A percentile compares a stretch with the other conserved stretches of the same genome.
Evolutionary conservation across 2,113 vertebrate species (phyloP).

Genomic region (Asarcornis scutulata): DNA sequence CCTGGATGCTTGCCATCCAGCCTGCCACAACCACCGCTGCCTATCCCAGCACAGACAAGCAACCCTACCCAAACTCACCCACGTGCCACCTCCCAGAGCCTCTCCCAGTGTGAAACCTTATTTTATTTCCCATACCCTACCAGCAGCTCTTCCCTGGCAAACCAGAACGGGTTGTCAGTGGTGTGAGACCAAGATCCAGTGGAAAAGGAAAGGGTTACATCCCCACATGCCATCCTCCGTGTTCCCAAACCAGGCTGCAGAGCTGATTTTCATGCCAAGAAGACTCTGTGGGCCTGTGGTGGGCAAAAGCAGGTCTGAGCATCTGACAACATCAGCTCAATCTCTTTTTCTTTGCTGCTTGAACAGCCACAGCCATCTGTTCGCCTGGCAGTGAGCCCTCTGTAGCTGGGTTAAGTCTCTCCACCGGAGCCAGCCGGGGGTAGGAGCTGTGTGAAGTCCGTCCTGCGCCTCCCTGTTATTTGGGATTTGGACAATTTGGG

Average conservation of each 20-base stretch:
- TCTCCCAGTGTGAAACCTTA: neutral
- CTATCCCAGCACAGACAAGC: neutral
- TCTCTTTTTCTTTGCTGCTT: neutral
- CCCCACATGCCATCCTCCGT: rapidly evolving
- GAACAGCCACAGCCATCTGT: neutral
- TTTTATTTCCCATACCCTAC: neutral
- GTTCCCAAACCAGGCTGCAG: neutral
- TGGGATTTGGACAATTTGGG: neutral
- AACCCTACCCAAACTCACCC: neutral
- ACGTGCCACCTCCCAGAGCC: neutral
- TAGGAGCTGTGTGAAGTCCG: neutral
- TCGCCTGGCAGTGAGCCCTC: neutral
- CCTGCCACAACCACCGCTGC: rapidly evolving
- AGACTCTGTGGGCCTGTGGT: neutral
- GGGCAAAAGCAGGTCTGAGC: neutral
- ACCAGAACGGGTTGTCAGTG: too few relatives aligned
- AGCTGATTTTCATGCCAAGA: neutral
- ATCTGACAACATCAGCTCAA: neutral
- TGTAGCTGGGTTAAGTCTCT: neutral
- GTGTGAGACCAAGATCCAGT: neutral
- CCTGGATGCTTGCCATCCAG: neutral
- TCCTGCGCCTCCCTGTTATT: neutral
- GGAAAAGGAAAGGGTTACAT: neutral
- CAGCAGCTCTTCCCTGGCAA: neutral
- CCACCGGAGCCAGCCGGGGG: neutral